Conservation (phyloP, 2,888 invertebrate genomes). For the Drosophila macrothrix region DNA sequence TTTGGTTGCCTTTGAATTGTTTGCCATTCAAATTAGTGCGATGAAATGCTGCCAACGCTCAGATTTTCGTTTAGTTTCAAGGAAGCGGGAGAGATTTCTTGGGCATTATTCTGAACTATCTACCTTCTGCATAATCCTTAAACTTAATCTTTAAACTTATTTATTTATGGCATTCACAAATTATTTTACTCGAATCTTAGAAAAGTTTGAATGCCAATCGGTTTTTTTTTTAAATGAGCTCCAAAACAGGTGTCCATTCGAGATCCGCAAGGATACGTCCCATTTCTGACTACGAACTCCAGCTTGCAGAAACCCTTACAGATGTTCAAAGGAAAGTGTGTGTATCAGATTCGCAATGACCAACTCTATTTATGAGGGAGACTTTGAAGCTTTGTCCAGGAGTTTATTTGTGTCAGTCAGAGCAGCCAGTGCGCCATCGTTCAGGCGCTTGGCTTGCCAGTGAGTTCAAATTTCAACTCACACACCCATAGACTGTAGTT, state of each 20-base stretch:
- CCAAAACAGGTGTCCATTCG: not conserved
- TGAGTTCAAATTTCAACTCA: not conserved
- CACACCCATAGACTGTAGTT: not conserved
- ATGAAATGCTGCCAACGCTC: not conserved
- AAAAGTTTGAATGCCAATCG: not conserved
- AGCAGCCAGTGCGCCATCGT: slow-evolving; percentile 5
- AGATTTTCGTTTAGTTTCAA: no score
- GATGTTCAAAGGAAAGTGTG: not conserved
- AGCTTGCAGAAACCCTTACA: not conserved
- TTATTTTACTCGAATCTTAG: not conserved
- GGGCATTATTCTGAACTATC: no score
- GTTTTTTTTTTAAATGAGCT: not conserved
- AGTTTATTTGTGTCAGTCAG: not conserved
- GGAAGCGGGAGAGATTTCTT: no score
- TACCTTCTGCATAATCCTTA: no score
- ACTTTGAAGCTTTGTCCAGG: not conserved
- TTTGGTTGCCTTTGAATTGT: not conserved
- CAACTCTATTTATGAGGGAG: not conserved
- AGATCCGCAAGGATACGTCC: not conserved
- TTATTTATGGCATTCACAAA: not conserved
- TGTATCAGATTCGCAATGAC: not conserved
- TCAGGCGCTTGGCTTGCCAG: not conserved
- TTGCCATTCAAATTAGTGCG: not conserved
- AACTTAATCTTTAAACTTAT: not conserved
- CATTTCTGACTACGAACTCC: not conserved